Evolutionary conservation across 1,140 invertebrate species (phyloP), one percentile per base, ranked within the genome.

Genomic region (Helicoverpa armigera): DNA sequence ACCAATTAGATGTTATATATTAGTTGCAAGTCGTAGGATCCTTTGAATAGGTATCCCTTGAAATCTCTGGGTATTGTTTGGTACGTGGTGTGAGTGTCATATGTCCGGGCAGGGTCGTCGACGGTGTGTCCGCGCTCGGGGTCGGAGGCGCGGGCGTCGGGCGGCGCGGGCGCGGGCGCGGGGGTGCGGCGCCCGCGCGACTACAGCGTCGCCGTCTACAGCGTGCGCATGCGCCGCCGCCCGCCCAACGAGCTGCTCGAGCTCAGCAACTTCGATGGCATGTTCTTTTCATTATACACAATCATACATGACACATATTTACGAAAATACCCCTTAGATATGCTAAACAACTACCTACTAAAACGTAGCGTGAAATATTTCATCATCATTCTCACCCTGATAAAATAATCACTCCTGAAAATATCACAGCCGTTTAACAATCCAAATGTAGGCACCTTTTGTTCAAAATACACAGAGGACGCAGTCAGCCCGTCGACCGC

Each of bases 401-500:
- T 43, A 43, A n/a, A 9, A 7, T 43, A 9, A 9, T 43, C 35
- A 9, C 35, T 43, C 35, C 5, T 9, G 5, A 43, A 43, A 43
- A 43, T 9, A 43, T 9, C 35, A 9, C 35, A 9, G 35, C 35
- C 35, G 35, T 43, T 9, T 43, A 43, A 43, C 35, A 43, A 43
- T 43, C 35, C 35, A 43, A 43, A 43, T 56, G 14, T 56, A 56
- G 7, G 10, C 35, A 50, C 50, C 4, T 23, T 69, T 50, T n/a
- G 13, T 69, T 35, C n/a, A n/a, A 13, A 7, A n/a, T 54, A 48
- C 14, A 14, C 69, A 91, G 90, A 89, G 65, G 88, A 89, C 3
- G 84, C 87, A 10, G 89, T 91, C 16, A 91, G 84, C 23, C 31
- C 83, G n/a, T 92, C 91, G 0, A 88, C 91, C 9, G 77, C 70